phyloP scores from a whole-genome alignment of 2,113 vertebrate genomes.

The Heliornis fulica region DNA sequence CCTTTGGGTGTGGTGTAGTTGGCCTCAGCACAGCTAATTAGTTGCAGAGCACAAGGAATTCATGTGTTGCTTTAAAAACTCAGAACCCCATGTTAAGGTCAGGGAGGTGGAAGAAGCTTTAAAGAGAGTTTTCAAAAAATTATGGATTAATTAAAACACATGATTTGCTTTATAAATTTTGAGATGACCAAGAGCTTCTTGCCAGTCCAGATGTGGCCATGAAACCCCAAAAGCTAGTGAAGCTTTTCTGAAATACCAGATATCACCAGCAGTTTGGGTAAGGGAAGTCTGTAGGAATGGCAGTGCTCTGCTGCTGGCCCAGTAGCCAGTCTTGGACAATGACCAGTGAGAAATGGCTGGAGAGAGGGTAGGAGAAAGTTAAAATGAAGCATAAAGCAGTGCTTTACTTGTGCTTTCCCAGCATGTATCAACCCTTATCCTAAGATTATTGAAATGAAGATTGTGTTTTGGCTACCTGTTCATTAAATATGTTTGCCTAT shows the following conservation, averaged over 20 bases:
- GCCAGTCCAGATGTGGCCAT: too few species aligned
- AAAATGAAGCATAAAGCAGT: not conserved
- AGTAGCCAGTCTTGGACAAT: not conserved
- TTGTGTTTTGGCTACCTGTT: not conserved
- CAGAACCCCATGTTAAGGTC: not conserved
- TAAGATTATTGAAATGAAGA: not conserved
- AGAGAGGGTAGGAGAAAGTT: not conserved
- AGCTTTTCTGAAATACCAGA: not conserved
- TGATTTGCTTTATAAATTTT: not conserved
- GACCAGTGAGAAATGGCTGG: not conserved
- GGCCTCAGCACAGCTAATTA: not conserved
- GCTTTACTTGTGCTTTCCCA: not conserved
- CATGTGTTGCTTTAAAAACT: not conserved
- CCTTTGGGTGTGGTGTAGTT: not conserved
- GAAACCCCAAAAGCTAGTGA: not conserved
- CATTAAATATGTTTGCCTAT: not conserved
- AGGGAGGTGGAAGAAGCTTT: not conserved
- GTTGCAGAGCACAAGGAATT: not conserved
- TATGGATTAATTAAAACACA: not conserved
- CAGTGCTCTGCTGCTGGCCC: not conserved
- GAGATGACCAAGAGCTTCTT: not conserved
- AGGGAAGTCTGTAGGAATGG: not conserved
- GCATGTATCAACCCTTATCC: not conserved
- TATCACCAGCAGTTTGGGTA: not conserved
- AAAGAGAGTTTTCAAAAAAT: not conserved